Base-by-base conservation (phyloP, 64 coral and sea anemone species). In the Astreopora myriophthalma region DNA sequence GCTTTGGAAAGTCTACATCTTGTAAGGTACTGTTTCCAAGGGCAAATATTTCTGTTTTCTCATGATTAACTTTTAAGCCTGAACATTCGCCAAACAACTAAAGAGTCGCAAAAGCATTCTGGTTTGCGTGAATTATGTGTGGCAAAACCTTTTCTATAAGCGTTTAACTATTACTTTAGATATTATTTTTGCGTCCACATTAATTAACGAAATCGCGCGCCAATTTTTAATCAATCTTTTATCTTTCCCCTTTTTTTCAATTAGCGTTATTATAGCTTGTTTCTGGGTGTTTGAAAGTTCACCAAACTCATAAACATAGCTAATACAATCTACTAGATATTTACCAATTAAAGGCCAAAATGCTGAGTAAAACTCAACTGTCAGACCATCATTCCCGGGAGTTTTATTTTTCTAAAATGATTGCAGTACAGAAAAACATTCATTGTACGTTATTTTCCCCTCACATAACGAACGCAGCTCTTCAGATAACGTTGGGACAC, bases 321-420 rank as follows among this genome's bases (percentile, higher is more conserved):
- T 88, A 4, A 88, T 20, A 49, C 86, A 24, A 12, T 88, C 72
- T 49, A 88, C 70, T 49, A 88, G 5, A 0, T 30, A 55, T 25
- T 61, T 88, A 23, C 86, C 86, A 31, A 76, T 22, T 19, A 75
- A 22, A 10, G 68, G 42, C 71, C 86, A 88, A 60, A 88, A 88
- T 23, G 86, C 86, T 36, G 22, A 55, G 28, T 88, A 88, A 88
- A 74, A 88, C 34, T 88, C 86, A 8, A 51, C 39, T 30, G 85
- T 73, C 55, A 60, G 30, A 25, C 69, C 85, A 55, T 87, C 69
- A 19, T 73, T 87, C 22, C 85, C 85, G 19, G 85, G 85, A 27
- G 64, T 52, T 70, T 74, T 51, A 20, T 74, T 61, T 6, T 70
- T 74, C 24, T 74, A 5, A 27, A 87, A 73, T 6, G 66, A 67